phyloP scores from a whole-genome alignment of 1,140 invertebrate genomes.

The Riptortus pedestris region DNA sequence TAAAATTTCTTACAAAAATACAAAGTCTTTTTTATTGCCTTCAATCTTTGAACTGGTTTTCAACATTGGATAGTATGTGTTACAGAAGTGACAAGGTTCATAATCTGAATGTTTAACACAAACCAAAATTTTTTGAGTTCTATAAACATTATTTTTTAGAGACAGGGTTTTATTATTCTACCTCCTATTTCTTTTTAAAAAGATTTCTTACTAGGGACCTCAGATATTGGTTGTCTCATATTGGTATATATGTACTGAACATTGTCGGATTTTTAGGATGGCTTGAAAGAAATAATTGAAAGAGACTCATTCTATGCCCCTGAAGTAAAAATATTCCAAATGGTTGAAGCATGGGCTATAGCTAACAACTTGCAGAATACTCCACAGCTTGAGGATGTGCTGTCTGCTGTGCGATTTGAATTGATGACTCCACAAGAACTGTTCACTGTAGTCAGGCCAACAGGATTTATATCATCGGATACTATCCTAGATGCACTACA shows the following conservation, averaged over 20 bases:
- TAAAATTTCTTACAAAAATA: too few species aligned
- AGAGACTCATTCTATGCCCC: constrained; percentile 91
- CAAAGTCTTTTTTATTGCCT: too few species aligned
- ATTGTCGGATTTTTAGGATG: too few species aligned
- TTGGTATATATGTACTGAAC: too few species aligned
- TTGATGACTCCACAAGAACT: constrained; percentile 81
- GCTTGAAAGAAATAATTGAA: constrained; percentile 70
- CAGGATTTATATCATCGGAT: constrained; percentile 74
- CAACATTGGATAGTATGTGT: too few species aligned
- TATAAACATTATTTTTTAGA: constrained; percentile 20
- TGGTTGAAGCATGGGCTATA: constrained; percentile 75
- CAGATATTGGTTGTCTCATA: too few species aligned
- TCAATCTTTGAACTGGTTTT: too few species aligned
- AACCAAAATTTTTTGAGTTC: too few species aligned
- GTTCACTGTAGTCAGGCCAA: constrained; percentile 74
- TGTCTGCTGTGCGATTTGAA: constrained; percentile 58
- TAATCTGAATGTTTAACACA: too few species aligned
- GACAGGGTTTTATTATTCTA: neutral
- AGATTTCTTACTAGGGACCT: too few species aligned
- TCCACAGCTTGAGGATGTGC: constrained; percentile 28
- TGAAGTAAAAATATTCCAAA: constrained; percentile 89
- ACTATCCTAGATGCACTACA: constrained; percentile 89
- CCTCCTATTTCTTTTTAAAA: constrained; percentile 31
- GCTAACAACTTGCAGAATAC: constrained; percentile 43
- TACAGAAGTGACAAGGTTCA: too few species aligned